A percentile compares a stretch with the other conserved stretches of the same genome.
phyloP scores from a whole-genome alignment of 2,888 invertebrate species.

The Oligia fasciuncula region DNA sequence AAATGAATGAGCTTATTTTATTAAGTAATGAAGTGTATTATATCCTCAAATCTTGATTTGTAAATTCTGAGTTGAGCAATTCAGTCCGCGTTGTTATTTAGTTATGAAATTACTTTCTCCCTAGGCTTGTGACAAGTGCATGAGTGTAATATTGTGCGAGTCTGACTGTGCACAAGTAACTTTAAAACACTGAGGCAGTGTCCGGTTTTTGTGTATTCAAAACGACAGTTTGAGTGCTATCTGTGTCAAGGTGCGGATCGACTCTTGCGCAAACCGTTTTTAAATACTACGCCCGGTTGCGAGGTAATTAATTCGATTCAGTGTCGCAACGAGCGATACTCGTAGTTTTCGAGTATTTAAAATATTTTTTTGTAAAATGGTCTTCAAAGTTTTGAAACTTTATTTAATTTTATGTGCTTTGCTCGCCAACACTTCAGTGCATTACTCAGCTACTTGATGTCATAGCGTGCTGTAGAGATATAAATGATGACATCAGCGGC shows the following conservation, averaged over 20 bases:
- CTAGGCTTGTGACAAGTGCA: conserved; percentile 37
- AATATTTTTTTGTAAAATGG: conserved; percentile 63
- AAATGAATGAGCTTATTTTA: neutral
- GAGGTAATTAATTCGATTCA: conserved; percentile 90
- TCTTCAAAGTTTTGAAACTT: conserved; percentile 59
- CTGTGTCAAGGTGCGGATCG: conserved; percentile 90
- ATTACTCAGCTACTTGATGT: conserved; percentile 61
- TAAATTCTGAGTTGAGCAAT: conserved; percentile 8
- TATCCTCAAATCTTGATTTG: conserved; percentile 10
- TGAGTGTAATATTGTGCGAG: conserved; percentile 33
- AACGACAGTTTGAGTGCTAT: conserved; percentile 88
- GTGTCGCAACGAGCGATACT: conserved; percentile 87
- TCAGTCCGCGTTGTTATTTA: conserved; percentile 18
- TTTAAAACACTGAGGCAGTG: conserved; percentile 84
- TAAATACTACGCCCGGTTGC: conserved; percentile 89
- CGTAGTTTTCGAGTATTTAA: conserved; percentile 81
- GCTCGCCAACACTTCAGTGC: conserved; percentile 25
- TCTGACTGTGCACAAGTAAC: conserved; percentile 63
- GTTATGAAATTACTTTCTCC: conserved; percentile 36
- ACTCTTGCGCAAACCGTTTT: conserved; percentile 89
- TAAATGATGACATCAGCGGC: conserved; percentile 61
- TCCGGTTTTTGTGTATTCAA: conserved; percentile 90
- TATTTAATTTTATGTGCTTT: conserved; percentile 23
- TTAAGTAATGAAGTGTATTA: neutral
- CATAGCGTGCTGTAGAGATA: conserved; percentile 52